Conservation (phyloP, 2,888 invertebrate genomes). For the Limnephilus auricula region DNA sequence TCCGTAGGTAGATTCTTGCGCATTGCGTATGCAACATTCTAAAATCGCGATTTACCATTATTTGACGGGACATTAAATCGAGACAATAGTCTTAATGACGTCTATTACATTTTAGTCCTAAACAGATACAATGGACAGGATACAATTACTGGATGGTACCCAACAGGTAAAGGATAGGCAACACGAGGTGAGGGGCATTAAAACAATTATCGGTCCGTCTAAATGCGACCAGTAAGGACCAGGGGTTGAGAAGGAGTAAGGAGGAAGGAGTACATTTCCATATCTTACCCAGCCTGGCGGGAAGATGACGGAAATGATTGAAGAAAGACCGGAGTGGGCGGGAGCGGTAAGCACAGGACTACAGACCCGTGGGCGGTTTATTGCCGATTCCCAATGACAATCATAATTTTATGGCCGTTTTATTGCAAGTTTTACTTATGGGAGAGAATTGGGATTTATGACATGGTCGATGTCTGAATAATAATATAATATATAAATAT, state of each 20-base stretch:
- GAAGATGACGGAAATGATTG: slow-evolving; percentile 22
- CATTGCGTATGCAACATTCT: not conserved
- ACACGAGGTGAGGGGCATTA: not conserved
- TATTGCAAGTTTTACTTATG: slow-evolving; percentile 23
- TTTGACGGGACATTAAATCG: slow-evolving; percentile 3
- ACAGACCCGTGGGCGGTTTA: slow-evolving; percentile 13
- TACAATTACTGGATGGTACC: too few relatives aligned
- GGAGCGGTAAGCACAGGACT: not conserved
- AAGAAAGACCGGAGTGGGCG: not conserved
- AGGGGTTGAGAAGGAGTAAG: not conserved
- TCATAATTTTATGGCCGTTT: slow-evolving; percentile 21
- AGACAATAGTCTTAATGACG: slow-evolving; percentile 26
- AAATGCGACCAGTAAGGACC: not conserved
- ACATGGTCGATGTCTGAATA: not conserved
- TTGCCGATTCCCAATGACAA: slow-evolving; percentile 22
- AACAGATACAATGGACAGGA: not conserved
- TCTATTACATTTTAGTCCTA: slow-evolving; percentile 1
- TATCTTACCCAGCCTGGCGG: slow-evolving; percentile 9
- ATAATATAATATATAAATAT: not conserved
- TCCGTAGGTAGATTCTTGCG: not conserved
- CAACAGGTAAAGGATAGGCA: not conserved
- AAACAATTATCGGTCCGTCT: slow-evolving; percentile 20
- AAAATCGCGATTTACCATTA: not conserved
- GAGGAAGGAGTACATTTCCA: not conserved
- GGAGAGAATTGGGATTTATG: not conserved